phyloP scores from a whole-genome alignment of 2,797 vertebrate genomes.

The Sebastes elongatus region DNA sequence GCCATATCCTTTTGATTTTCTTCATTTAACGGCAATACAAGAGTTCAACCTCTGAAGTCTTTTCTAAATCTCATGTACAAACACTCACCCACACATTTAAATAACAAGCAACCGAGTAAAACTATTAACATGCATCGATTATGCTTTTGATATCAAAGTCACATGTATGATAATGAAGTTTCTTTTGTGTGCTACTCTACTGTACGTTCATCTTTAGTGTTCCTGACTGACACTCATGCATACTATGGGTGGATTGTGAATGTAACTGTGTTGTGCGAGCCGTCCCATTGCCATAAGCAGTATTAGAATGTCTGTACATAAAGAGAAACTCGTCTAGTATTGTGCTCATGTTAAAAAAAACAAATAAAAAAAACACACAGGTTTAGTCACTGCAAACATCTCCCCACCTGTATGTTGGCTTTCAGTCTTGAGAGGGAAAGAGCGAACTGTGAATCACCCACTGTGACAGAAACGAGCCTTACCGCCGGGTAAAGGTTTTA shows the following conservation, averaged over 20 bases:
- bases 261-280: constrained; percentile 84
- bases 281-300: constrained; percentile 85
- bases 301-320: constrained; percentile 91
- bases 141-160: constrained; percentile 73
- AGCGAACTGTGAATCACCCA: constrained; percentile 81
- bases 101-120: constrained; percentile 50
- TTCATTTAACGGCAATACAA: constrained; percentile 76
- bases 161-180: constrained; percentile 61
- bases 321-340: constrained; percentile 82
- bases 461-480: constrained; percentile 93
- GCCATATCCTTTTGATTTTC: constrained; percentile 73
- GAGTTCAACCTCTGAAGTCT: constrained; percentile 57
- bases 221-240: constrained; percentile 74
- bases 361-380: constrained; percentile 63
- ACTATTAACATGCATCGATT: constrained; percentile 64
- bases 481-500: constrained; percentile 83
- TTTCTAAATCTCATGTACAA: constrained; percentile 72
- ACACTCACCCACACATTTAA: constrained; percentile 59
- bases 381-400: constrained; percentile 80
- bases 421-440: constrained; percentile 81
- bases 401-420: constrained; percentile 79
- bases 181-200: constrained; percentile 64
- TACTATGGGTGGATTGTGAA: constrained; percentile 82
- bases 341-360: constrained; percentile 78
- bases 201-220: constrained; percentile 73